Conservation (phyloP, 2,888 invertebrate species). For the Carcina quercana region DNA sequence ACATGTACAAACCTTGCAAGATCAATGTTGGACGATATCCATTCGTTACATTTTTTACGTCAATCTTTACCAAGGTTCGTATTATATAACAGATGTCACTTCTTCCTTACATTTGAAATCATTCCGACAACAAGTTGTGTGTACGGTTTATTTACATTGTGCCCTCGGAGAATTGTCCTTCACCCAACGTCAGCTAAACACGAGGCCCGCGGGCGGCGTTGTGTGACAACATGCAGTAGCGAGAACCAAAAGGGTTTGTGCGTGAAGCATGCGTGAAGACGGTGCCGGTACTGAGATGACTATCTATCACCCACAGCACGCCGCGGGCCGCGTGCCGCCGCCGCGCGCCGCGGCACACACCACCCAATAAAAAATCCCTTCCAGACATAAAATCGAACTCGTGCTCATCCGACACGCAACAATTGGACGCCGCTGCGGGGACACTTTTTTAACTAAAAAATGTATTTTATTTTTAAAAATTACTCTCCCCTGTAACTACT, state of each 20-base stretch:
- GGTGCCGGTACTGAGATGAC: constrained; percentile 29
- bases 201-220: constrained; percentile 28
- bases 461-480: constrained; percentile 69
- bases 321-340: constrained; percentile 16
- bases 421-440: constrained; percentile 66
- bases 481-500: constrained; percentile 50
- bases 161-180: too few species aligned
- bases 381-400: constrained; percentile 64
- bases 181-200: too few species aligned
- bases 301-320: constrained; percentile 29
- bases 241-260: constrained; percentile 39
- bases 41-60: too few species aligned
- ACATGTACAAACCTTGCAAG: too few species aligned
- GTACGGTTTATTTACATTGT: too few species aligned
- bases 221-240: constrained; percentile 22
- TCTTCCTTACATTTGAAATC: too few species aligned
- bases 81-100: too few species aligned
- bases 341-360: constrained; percentile 41
- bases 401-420: constrained; percentile 75
- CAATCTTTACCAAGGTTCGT: too few species aligned
- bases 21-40: too few species aligned
- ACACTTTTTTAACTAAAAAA: constrained; percentile 66
- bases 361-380: constrained; percentile 67
- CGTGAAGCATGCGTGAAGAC: constrained; percentile 20
- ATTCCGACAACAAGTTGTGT: too few species aligned